phyloP scores from a whole-genome alignment of 1,140 invertebrate species.

The Druon quercuslanigerum region DNA sequence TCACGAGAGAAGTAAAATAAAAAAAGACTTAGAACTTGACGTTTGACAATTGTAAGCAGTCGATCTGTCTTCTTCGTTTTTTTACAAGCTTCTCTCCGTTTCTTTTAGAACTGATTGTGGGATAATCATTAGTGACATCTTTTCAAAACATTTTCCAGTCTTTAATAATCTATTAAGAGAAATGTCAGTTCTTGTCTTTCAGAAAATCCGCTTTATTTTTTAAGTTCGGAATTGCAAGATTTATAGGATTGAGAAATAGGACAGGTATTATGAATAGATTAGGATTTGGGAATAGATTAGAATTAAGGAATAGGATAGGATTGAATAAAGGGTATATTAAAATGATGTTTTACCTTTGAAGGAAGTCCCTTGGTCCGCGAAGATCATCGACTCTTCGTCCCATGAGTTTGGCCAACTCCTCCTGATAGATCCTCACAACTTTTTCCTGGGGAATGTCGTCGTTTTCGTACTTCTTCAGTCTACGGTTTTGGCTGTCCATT shows the following conservation, averaged over 20 bases:
- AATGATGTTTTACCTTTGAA: conserved; percentile 65
- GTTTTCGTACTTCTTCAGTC: conserved; percentile 91
- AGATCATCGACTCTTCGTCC: conserved; percentile 84
- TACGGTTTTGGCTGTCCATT: conserved; percentile 82
- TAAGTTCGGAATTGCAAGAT: background rate
- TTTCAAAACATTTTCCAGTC: no score
- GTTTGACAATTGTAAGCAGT: no score
- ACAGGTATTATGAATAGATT: background rate
- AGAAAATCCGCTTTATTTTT: no score
- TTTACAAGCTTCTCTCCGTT: background rate
- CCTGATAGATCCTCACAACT: conserved; percentile 97
- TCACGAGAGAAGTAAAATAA: no score
- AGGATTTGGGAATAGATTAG: no score
- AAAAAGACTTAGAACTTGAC: no score
- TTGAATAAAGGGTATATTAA: background rate
- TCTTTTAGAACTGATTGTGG: conserved; percentile 19
- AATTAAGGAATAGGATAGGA: background rate
- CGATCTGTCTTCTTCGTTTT: conserved; percentile 1
- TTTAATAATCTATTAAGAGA: background rate
- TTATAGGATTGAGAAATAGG: background rate
- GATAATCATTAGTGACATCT: no score
- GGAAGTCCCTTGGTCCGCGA: conserved; percentile 80
- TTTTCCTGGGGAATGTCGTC: conserved; percentile 98
- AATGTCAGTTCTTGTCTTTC: background rate
- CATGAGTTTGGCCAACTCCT: conserved; percentile 95